phyloP scores from a whole-genome alignment of 2,113 vertebrate species.

The Grammomys dolichurus region DNA sequence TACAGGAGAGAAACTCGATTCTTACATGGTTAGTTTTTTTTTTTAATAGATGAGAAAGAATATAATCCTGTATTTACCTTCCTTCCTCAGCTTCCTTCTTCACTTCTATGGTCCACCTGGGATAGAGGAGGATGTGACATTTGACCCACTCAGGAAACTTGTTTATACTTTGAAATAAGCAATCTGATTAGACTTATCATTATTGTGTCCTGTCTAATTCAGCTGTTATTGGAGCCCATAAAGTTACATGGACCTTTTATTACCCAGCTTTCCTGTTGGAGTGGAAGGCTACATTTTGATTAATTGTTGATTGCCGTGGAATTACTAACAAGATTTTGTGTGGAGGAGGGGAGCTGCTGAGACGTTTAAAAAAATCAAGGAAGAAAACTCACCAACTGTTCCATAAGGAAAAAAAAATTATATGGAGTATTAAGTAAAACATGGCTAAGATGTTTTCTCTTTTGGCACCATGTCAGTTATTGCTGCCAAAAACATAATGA shows the following conservation, averaged over 20 bases:
- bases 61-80: background rate
- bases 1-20: background rate
- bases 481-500: background rate
- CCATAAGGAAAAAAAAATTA: background rate
- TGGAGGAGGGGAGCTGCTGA: background rate
- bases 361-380: background rate
- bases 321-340: background rate
- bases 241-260: conserved; percentile 63
- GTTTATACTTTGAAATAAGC: conserved; percentile 44
- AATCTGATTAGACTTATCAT: conserved; percentile 56
- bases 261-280: conserved; percentile 46
- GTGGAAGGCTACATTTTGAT: conserved; percentile 43
- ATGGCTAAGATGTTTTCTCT: background rate
- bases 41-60: conserved; percentile 29
- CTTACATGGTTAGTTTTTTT: background rate
- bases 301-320: conserved; percentile 45
- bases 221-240: conserved; percentile 64
- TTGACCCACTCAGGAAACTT: conserved; percentile 49
- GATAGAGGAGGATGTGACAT: background rate
- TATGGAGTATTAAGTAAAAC: background rate
- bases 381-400: background rate
- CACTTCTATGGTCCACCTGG: background rate
- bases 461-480: background rate
- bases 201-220: conserved; percentile 45
- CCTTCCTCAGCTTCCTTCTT: background rate